Conservation (phyloP, 2,797 vertebrate species). For the Brachymystax lenok region DNA sequence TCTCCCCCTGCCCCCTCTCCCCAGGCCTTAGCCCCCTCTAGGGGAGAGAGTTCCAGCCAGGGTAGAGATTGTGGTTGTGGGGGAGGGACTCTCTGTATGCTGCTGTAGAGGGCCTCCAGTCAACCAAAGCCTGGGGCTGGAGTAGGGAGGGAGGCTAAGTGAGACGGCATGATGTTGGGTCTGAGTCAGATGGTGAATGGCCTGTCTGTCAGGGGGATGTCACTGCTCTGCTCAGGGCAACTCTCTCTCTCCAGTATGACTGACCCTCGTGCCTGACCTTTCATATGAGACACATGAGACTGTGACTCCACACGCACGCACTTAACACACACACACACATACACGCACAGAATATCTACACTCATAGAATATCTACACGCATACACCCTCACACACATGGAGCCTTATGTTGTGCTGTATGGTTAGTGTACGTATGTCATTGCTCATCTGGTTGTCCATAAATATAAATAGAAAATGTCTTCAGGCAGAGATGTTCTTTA, state of each 20-base stretch:
- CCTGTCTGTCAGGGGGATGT: conserved; percentile 39
- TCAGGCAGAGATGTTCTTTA: conserved; percentile 18
- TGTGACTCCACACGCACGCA: neutral
- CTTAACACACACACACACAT: conserved; percentile 7
- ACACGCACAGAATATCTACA: neutral
- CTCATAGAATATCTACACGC: neutral
- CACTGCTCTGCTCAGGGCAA: conserved; percentile 35
- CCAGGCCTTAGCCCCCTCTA: neutral
- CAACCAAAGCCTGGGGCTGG: conserved; percentile 3
- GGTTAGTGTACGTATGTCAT: neutral
- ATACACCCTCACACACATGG: neutral
- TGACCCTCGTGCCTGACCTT: conserved; percentile 45
- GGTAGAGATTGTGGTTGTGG: conserved; percentile 8
- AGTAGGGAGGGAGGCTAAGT: conserved; percentile 25
- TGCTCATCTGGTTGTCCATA: neutral
- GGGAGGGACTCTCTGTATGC: neutral
- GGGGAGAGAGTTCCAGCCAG: neutral
- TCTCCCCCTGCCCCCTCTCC: neutral
- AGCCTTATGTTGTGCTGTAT: neutral
- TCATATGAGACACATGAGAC: conserved; percentile 19
- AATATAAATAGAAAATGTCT: conserved; percentile 14
- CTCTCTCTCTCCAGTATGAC: conserved; percentile 20
- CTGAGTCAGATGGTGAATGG: conserved; percentile 52
- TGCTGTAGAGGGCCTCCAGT: conserved; percentile 25
- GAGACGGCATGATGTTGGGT: conserved; percentile 26